Base-by-base conservation (phyloP, 2,113 vertebrate genomes). In the Carettochelys insculpta region DNA sequence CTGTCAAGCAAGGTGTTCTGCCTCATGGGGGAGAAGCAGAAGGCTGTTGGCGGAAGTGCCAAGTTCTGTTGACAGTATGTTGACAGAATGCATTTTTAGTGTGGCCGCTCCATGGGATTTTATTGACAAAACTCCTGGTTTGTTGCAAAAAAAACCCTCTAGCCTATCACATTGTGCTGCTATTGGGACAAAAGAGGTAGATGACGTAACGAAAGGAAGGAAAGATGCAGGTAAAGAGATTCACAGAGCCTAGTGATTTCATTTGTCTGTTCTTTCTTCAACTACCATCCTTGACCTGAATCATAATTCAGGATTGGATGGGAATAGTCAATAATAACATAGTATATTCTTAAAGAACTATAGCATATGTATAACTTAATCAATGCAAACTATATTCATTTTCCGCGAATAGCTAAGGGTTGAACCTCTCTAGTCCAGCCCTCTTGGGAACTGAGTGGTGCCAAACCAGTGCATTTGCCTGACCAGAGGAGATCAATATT, bases 161-260 rank as follows among this genome's bases (percentile, higher is more conserved):
- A n/a, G n/a, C n/a, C n/a, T n/a, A 91, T 86, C 47, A n/a, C 13
- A 81, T 82, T 91, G 86, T 77, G 52, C 85, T 88, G 88, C 38
- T 94, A 82, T 77, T 77, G 53, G 29, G 14, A 58, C 85, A 73
- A 91, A 41, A 76, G 41, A n/a, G 7, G 14, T 79, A 82, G 80
- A 87, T 83, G 20, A 85, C 12, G 7, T 84, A 90, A 76, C 77
- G 82, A 91, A 50, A 77, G 22, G 53, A 16, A 61, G 53, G 77
- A 94, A 90, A 94, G 76, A 89, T 47, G 47, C 78, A 89, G 56
- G 81, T 93, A 77, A 88, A 90, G 88, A 88, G 47, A 87, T 87
- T 92, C 80, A 77, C 38, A 48, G 31, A 27, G 80, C 53, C 94
- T 88, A 56, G 87, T 95, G 91, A n/a, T 1, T 13, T 73, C 58